Evolutionary conservation across 2,888 invertebrate species (phyloP).

Genomic region (Scelioninae gen. 1): DNA sequence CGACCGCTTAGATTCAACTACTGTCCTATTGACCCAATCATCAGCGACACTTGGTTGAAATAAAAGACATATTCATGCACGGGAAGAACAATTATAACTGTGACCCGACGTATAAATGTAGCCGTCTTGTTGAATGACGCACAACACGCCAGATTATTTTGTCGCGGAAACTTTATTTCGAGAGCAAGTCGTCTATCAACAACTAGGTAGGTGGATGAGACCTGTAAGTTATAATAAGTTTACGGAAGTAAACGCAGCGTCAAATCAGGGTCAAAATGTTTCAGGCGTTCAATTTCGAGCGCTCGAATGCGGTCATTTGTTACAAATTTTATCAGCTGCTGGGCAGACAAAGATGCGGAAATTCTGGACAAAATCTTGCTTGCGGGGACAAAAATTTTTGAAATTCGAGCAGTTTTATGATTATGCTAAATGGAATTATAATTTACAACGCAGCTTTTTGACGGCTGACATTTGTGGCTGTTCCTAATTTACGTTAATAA

Average conservation of each 20-base stretch:
- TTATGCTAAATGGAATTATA: no score
- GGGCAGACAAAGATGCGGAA: no score
- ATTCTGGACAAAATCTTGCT: no score
- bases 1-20: background rate
- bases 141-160: conserved; percentile 78
- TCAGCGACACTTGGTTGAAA: conserved; percentile 47
- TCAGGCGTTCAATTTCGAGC: conserved; percentile 9
- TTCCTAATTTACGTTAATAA: no score
- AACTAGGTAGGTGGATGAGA: conserved; percentile 85
- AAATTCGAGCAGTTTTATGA: no score
- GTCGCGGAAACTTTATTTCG: conserved; percentile 79
- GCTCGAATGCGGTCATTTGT: background rate
- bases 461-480: background rate
- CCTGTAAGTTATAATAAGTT: conserved; percentile 58
- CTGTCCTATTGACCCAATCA: conserved; percentile 48
- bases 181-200: conserved; percentile 80
- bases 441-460: background rate
- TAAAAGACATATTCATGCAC: conserved; percentile 48
- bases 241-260: conserved; percentile 50
- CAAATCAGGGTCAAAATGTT: conserved; percentile 50
- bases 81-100: conserved; percentile 54
- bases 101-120: conserved; percentile 63
- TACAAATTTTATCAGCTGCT: no score
- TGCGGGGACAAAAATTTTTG: no score
- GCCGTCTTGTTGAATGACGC: conserved; percentile 75